Conservation (phyloP, 2,113 vertebrate species). For the Oxyura jamaicensis region DNA sequence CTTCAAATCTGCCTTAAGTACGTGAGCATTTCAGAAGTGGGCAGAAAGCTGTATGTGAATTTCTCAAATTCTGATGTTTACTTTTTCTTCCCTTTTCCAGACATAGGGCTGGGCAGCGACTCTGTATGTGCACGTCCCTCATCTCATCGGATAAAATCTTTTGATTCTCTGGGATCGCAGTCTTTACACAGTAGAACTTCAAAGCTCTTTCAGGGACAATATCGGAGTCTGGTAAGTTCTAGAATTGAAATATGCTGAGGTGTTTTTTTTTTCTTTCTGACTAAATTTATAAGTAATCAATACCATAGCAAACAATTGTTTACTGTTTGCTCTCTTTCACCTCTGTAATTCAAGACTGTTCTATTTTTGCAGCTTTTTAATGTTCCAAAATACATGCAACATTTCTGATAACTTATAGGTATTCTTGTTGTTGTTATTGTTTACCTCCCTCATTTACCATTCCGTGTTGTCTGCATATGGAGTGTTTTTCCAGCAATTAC, state of each 20-base stretch:
- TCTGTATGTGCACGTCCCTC: conserved; percentile 92
- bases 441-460: not conserved
- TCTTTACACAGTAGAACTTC: conserved; percentile 89
- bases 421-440: not conserved
- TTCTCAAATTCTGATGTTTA: not conserved
- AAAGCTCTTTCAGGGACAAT: conserved; percentile 94
- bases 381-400: not conserved
- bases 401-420: not conserved
- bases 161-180: conserved; percentile 93
- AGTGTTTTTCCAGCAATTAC: not conserved
- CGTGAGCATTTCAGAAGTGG: not conserved
- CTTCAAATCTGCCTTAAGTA: not conserved
- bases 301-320: not conserved
- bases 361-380: not conserved
- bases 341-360: not conserved
- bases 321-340: not conserved
- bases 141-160: conserved; percentile 94
- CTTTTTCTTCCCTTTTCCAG: conserved; percentile 62
- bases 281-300: not conserved
- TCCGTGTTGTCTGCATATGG: not conserved
- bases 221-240: conserved; percentile 93
- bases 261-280: not conserved
- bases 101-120: conserved; percentile 95
- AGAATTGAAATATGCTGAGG: not conserved
- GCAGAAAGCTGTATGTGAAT: not conserved